Evolutionary conservation across 2,113 vertebrate species (phyloP), one percentile per base, ranked within the genome.

Genomic region (mouse (Mus musculus)): DNA sequence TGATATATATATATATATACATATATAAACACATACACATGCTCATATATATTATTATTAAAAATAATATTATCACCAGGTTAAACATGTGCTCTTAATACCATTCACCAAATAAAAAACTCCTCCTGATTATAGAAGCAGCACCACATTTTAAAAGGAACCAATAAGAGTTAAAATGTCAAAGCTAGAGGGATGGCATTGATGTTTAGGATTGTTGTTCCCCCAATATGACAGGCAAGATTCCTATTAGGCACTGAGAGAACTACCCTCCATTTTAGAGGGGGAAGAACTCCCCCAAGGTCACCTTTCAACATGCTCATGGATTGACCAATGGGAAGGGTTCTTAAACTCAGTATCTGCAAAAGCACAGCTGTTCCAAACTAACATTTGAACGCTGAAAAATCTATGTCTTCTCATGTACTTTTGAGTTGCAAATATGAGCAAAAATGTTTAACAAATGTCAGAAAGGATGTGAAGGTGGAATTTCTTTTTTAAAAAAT

Each of bases 81-180:
- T 0, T 54, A 75, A 95, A 63, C 42, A 96, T 46, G 7, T 9
- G n/a, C 61, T 82, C 3, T 78, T 92, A 80, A 67, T 73, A 4
- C 6, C 71, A 93, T 96, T 87, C 39, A 81, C 28, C n/a, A 95
- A 81, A 42, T 73, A 42, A 90, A 69, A 77, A 61, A 81, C 24
- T 24, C 11, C 1, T 22, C 10, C 65, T 81, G 14, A 54, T 94
- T 80, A 59, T 0, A 54, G 42, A 76, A 56, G 0, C 88, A 56
- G 0, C 85, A 84, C 33, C 59, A 91, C 16, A 65, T 28, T 90
- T 96, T 24, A 5, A 30, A 93, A 93, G 5, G 52, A 39, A 13
- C 28, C 5, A 94, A 63, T 88, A 71, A 4, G 24, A 61, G 61
- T n/a, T n/a, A 65, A 86, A 89, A 91, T 65, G 7, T 77, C 56